Conservation (phyloP, 2,113 vertebrate species). For the Vidua chalybeata region DNA sequence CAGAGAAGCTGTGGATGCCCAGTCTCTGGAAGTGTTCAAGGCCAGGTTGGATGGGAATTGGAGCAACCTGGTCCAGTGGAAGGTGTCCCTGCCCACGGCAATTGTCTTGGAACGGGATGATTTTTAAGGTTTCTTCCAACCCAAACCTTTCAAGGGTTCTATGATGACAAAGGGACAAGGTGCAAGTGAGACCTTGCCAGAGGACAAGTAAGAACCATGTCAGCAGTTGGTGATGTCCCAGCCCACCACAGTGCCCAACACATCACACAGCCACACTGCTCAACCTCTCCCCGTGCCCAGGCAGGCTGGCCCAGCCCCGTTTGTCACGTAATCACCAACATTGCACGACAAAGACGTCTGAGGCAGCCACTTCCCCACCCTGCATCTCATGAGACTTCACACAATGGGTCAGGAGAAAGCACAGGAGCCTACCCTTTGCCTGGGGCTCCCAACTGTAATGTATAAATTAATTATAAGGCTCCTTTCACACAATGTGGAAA, state of each 20-base stretch:
- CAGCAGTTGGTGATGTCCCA: neutral
- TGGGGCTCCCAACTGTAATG: slow-evolving; percentile 41
- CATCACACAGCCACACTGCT: neutral
- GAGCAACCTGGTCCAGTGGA: neutral
- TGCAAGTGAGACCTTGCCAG: neutral
- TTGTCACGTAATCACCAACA: neutral
- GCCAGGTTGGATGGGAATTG: neutral
- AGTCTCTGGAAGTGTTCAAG: neutral
- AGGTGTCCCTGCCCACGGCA: neutral
- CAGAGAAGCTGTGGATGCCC: neutral
- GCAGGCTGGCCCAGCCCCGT: neutral
- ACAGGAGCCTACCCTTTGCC: slow-evolving; percentile 42
- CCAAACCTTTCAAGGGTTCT: too few relatives aligned
- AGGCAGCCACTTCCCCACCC: slow-evolving; percentile 43
- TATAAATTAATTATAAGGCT: slow-evolving; percentile 57
- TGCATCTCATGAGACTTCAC: slow-evolving; percentile 34
- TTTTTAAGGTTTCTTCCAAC: neutral
- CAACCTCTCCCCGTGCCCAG: neutral
- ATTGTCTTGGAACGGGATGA: neutral
- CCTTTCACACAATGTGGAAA: slow-evolving; percentile 51
- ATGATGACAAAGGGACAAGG: neutral
- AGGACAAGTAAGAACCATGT: neutral
- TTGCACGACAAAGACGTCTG: neutral
- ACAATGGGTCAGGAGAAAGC: slow-evolving; percentile 60
- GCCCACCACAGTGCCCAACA: fast-evolving